Evolutionary conservation across 2,888 invertebrate species (phyloP).

Genomic region (Caradrina kadenii): DNA sequence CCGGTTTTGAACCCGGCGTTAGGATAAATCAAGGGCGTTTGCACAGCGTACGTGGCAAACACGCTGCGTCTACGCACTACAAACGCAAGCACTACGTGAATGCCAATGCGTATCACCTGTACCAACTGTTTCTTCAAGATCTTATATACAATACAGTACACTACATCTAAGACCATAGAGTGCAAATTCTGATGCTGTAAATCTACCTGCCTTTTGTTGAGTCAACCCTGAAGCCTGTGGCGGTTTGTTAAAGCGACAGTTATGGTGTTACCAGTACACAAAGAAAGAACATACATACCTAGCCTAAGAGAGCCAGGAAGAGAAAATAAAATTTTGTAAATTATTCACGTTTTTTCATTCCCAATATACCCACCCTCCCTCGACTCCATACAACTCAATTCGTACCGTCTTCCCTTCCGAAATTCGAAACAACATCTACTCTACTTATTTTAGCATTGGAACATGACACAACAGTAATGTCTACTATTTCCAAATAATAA

Average conservation of each 20-base stretch:
- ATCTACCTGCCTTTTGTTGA: background rate
- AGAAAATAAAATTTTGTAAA: constrained; percentile 89
- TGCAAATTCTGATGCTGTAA: background rate
- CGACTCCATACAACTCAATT: no score
- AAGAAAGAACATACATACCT: constrained; percentile 85
- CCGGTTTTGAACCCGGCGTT: no score
- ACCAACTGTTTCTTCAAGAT: no score
- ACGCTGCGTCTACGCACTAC: background rate
- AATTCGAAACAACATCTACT: no score
- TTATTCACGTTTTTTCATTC: constrained; percentile 77
- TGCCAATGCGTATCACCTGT: background rate
- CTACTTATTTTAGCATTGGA: no score
- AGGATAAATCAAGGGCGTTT: background rate
- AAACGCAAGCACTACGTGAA: background rate
- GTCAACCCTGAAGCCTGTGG: constrained; percentile 70
- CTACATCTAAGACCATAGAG: no score
- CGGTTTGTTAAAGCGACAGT: constrained; percentile 79
- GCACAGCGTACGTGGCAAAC: background rate
- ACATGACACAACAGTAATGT: no score
- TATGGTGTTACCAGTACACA: constrained; percentile 89
- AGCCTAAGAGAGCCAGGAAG: constrained; percentile 86
- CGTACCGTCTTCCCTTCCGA: no score
- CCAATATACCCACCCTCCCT: background rate
- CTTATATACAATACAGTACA: no score
- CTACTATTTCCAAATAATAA: no score